phyloP scores from a whole-genome alignment of 1,140 invertebrate genomes.

The Drosophila busckii region DNA sequence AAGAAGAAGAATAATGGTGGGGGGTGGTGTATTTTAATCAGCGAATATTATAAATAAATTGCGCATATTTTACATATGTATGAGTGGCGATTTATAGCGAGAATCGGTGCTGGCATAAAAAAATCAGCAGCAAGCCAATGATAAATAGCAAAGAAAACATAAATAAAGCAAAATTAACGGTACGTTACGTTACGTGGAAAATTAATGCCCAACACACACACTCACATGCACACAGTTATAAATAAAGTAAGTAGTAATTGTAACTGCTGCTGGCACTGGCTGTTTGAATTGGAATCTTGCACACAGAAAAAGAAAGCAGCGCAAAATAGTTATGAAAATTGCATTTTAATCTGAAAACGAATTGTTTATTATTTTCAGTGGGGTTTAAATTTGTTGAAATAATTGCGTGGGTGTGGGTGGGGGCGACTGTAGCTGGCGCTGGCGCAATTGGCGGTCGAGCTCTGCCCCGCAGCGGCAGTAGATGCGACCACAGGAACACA shows the following conservation, averaged over 20 bases:
- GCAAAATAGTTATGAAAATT: conserved; percentile 77
- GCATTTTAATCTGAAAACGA: conserved; percentile 77
- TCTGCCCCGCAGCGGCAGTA: conserved; percentile 42
- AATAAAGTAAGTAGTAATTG: conserved; percentile 77
- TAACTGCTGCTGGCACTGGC: conserved; percentile 38
- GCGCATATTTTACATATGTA: too few species aligned
- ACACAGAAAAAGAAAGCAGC: too few species aligned
- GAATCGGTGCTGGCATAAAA: neutral
- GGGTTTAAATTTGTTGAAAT: conserved; percentile 78
- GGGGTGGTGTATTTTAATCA: too few species aligned
- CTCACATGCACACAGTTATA: too few species aligned
- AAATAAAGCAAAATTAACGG: conserved; percentile 35
- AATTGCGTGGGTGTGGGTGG: conserved; percentile 45
- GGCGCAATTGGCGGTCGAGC: conserved; percentile 22
- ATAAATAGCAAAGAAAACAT: conserved; percentile 37
- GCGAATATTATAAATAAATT: too few species aligned
- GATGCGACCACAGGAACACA: conserved; percentile 47
- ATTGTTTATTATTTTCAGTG: conserved; percentile 77
- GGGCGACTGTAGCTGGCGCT: too few species aligned
- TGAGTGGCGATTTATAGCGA: too few species aligned
- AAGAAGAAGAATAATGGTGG: too few species aligned
- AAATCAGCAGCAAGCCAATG: neutral
- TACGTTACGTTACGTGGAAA: conserved; percentile 61
- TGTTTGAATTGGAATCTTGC: conserved; percentile 34
- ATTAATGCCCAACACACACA: conserved; percentile 70